These are phyloP conservation scores for Sceloporus tristichus DNA, from an alignment of 2,113 vertebrate species.

Conservation along the genomic window DNA sequence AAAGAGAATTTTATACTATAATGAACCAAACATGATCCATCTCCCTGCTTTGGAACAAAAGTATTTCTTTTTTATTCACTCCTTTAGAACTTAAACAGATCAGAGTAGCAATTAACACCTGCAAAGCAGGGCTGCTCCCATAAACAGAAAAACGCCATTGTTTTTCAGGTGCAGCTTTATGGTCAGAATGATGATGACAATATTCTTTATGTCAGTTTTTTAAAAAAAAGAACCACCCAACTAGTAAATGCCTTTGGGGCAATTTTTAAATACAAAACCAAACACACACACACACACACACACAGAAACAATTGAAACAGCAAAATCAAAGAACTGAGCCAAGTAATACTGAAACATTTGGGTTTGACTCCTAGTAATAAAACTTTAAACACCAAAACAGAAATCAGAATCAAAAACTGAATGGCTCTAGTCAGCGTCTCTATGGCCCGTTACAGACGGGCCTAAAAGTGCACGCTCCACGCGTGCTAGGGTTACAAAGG, in stretches of 20 bases:
- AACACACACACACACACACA: background rate
- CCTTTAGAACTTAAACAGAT: background rate
- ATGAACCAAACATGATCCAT: slow-evolving; percentile 1
- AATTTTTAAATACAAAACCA: background rate
- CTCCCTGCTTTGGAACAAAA: background rate
- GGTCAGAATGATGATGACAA: too few species aligned
- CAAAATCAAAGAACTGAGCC: too few species aligned
- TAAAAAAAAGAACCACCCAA: background rate
- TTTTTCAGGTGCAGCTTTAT: background rate
- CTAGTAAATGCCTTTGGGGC: background rate
- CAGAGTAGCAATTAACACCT: background rate
- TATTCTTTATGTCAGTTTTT: too few species aligned
- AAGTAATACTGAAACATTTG: too few species aligned
- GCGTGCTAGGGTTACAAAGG: too few species aligned
- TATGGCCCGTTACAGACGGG: too few species aligned
- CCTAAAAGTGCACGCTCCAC: too few species aligned
- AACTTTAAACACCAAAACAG: too few species aligned
- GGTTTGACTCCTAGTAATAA: too few species aligned
- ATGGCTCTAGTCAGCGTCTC: too few species aligned
- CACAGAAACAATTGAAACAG: background rate
- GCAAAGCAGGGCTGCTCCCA: background rate
- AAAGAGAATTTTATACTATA: background rate
- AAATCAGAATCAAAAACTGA: too few species aligned
- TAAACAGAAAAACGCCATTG: background rate
- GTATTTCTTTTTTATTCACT: background rate